A percentile compares a stretch with the other conserved stretches of the same genome.
Evolutionary conservation across 2,797 vertebrate species (phyloP).

Genomic region (Halcyon chelicuti): DNA sequence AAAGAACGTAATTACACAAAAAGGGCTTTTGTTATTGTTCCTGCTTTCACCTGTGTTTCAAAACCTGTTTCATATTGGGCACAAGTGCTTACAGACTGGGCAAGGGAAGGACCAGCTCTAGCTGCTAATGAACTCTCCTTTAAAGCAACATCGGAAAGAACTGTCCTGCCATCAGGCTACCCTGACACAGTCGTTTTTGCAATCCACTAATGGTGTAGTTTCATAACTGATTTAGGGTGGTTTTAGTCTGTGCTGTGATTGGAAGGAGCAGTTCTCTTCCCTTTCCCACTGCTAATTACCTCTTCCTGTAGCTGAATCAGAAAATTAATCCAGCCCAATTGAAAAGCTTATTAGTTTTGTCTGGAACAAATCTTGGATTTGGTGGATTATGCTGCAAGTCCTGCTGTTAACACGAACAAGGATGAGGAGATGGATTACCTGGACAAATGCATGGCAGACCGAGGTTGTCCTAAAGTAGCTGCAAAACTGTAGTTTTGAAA

Average conservation of each 20-base stretch:
- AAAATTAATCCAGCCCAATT: not conserved
- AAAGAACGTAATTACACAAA: not conserved
- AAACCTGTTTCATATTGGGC: not conserved
- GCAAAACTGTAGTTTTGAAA: not conserved
- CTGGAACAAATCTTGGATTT: not conserved
- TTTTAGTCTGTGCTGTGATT: not conserved
- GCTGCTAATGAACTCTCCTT: not conserved
- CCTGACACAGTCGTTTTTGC: too few species aligned
- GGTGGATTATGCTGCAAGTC: not conserved
- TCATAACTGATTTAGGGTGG: too few species aligned
- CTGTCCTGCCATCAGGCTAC: too few species aligned
- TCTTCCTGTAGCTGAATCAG: not conserved
- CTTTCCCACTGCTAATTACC: not conserved
- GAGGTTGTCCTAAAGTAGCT: not conserved
- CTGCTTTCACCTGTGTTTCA: slow-evolving; percentile 14
- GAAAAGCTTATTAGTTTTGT: not conserved
- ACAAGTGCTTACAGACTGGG: not conserved
- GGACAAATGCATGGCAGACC: not conserved
- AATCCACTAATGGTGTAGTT: too few species aligned
- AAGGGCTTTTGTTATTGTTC: not conserved
- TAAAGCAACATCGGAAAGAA: too few species aligned
- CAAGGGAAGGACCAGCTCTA: not conserved
- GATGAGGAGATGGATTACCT: not conserved
- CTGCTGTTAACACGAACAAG: not conserved
- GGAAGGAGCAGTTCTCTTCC: not conserved